Evolutionary conservation across 2,797 vertebrate genomes (phyloP), one percentile per base, ranked within the genome.

Genomic region (Coendou prehensilis): DNA sequence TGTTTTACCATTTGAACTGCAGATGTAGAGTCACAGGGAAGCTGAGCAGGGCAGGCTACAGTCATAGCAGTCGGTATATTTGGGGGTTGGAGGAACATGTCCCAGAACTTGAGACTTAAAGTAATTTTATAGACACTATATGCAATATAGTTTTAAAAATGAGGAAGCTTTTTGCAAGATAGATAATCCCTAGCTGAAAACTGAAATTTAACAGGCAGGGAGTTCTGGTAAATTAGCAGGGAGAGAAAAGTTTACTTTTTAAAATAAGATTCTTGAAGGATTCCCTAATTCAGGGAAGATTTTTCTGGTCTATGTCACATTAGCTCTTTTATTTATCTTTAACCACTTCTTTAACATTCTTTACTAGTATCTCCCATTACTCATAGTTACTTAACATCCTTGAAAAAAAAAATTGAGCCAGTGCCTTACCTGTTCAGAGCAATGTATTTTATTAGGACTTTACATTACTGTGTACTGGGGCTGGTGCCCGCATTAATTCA

Each of bases 191-290:
- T 87, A 81, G 28, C 54, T 78, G 18, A 85, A 76, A 71, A 69
- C 56, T 88, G 61, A 75, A 89, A 81, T 89, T 87, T 56, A 76
- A 47, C 22, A 88, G n/a, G 73, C n/a, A 84, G 30, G 71, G 30
- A 30, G 61, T 79, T 88, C 50, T 61, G 61, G 57, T 81, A 45
- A 86, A 56, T 41, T 73, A 57, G 28, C 15, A 79, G 50, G 11
- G 26, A 50, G 2, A 79, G 47, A 92, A 88, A 94, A 75, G 4
- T 33, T 61, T 52, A 20, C 50, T 26, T 75, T 87, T 30, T 47
- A 57, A 76, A 73, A 63, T 26, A 64, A 71, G 50, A 23, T 81
- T 86, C 30, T 54, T 20, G 50, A 71, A 69, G 84, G 63, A 41
- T 63, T 50, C n/a, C 5, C 41, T 56, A 52, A 45, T 59, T 89